phyloP scores from a whole-genome alignment of 2,797 vertebrate species.

The Phrynocephalus forsythii region DNA sequence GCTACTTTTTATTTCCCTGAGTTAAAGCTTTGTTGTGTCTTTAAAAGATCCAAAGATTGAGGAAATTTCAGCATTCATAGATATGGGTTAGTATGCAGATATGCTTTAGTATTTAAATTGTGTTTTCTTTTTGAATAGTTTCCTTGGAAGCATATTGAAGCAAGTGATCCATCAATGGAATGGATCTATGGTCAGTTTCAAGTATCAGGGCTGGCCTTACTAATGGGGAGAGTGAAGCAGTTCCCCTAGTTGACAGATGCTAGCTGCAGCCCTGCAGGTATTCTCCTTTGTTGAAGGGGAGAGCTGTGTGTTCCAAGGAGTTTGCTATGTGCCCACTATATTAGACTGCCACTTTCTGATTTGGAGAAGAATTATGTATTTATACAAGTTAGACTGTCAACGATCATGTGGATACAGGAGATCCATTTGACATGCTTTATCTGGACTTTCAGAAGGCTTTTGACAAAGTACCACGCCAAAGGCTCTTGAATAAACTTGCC shows the following conservation, averaged over 20 bases:
- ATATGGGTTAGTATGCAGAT: neutral
- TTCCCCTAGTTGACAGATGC: neutral
- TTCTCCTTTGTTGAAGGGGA: neutral
- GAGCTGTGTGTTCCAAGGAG: neutral
- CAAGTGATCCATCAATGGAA: constrained; percentile 1
- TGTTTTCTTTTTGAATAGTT: neutral
- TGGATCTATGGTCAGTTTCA: neutral
- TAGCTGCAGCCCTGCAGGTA: neutral
- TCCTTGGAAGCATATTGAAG: neutral
- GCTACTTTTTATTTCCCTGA: neutral
- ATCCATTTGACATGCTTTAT: too few species aligned
- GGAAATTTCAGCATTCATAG: neutral
- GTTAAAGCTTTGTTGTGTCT: neutral
- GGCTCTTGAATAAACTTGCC: too few species aligned
- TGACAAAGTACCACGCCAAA: too few species aligned
- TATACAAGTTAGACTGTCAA: neutral
- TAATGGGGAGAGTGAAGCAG: neutral
- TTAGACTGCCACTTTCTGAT: neutral
- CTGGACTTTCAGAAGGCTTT: too few species aligned
- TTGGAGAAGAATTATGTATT: neutral
- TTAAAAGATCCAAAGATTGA: neutral
- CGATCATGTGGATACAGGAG: too few species aligned
- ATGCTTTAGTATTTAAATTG: neutral
- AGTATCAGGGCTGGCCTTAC: neutral
- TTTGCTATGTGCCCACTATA: neutral